Percentiles rank a stretch among this genome's conserved stretches.
These are phyloP conservation scores for Pemphigus obesinymphae DNA, from an alignment of 1,140 invertebrate genomes.

Conservation along the genomic window DNA sequence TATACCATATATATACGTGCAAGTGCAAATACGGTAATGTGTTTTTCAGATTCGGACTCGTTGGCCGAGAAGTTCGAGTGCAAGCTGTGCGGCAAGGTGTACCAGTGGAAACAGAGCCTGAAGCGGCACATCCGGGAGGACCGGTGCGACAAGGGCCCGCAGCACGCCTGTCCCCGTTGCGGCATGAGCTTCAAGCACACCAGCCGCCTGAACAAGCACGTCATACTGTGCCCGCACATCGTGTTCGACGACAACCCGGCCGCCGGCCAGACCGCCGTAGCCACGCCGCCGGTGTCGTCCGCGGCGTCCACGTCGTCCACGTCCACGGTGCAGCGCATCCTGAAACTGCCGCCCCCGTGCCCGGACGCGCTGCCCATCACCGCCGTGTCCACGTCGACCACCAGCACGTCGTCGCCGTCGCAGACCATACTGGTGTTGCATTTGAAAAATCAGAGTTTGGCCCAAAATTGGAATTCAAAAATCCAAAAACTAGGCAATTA, in stretches of 20 bases:
- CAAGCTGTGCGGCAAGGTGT: slow-evolving; percentile 44
- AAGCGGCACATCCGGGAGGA: slow-evolving; percentile 51
- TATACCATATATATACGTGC: no score
- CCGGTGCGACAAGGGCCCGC: slow-evolving; percentile 53
- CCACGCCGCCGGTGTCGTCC: not conserved
- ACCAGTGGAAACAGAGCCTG: slow-evolving; percentile 47
- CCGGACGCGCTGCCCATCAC: slow-evolving; percentile 30
- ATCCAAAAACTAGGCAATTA: slow-evolving; percentile 28
- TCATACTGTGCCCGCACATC: slow-evolving; percentile 44
- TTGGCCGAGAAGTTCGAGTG: slow-evolving; percentile 41
- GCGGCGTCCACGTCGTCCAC: not conserved
- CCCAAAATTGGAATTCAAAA: slow-evolving; percentile 33
- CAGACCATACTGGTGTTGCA: slow-evolving; percentile 37
- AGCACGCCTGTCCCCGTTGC: slow-evolving; percentile 44
- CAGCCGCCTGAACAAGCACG: slow-evolving; percentile 45
- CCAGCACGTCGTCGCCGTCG: not conserved
- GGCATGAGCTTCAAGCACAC: slow-evolving; percentile 47
- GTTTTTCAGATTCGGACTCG: slow-evolving; percentile 27
- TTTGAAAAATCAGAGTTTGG: slow-evolving; percentile 21
- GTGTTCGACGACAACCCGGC: slow-evolving; percentile 35
- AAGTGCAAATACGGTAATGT: no score
- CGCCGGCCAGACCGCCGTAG: no score
- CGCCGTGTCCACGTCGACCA: slow-evolving; percentile 3
- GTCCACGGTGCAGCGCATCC: slow-evolving; percentile 25
- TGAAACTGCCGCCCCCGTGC: slow-evolving; percentile 21